Evolutionary conservation across 64 coral and sea anemone genomes (phyloP), one percentile per base, ranked within the genome.

Genomic region (Pocillopora damicornis): DNA sequence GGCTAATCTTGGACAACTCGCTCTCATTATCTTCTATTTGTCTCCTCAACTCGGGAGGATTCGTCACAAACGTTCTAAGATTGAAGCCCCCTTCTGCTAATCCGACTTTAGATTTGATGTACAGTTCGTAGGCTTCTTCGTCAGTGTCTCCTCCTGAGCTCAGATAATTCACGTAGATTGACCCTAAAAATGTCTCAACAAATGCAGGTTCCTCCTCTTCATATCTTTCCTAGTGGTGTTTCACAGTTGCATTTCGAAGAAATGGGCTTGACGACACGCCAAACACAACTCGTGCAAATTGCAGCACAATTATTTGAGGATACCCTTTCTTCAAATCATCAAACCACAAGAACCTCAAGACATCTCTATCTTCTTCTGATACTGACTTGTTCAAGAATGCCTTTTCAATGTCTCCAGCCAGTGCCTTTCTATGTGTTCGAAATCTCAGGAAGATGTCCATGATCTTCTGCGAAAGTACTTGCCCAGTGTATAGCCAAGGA

Each of bases 11-110:
- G 13, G n/a, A 17, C 9, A 61, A 79, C 23, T 51, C 59, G 58
- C 22, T 61, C 23, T 60, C 77, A 79, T 79, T 79, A n/a, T 79
- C 77, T 79, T 79, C 77, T 60, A 79, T 60, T 5, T 12, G 77
- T 10, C 5, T 60, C 23, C 58, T 79, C 12, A 79, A 79, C 2
- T 79, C 77, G n/a, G 77, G 5, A 1, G 78, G 60, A 56, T 90
- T 90, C 9, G 60, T 90, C 25, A 37, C 71, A 59, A 81, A 90
- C 37, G 74, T 93, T 51, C 59, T 78, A 86, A 93, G 76, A 73
- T 93, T 93, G 62, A 93, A 93, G 9, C 91, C 86, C n/a, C 91
- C 91, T 12, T 83, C 86, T 23, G 58, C 56, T 73, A 93, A 35
- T 59, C 59, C 36, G 16, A 81, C 35, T 59, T 88, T 92, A 9